Conservation (phyloP, 2,888 invertebrate genomes). For the Trissolcus brochymenae region DNA sequence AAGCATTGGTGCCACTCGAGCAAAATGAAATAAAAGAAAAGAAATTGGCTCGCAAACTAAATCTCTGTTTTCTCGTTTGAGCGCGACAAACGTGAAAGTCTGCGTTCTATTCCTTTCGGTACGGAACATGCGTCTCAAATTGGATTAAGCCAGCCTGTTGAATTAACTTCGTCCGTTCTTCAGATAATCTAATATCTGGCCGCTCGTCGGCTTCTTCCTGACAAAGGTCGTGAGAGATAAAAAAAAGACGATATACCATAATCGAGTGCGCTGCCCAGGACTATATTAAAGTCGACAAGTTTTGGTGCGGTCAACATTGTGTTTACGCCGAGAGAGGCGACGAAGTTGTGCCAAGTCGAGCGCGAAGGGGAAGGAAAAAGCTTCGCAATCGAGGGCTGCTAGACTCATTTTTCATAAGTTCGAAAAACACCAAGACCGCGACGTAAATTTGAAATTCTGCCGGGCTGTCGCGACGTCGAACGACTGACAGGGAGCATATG, state of each 20-base stretch:
- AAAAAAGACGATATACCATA: constrained; percentile 23
- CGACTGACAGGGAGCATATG: constrained; percentile 66
- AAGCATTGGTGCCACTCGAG: constrained; percentile 2
- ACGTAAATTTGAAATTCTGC: constrained; percentile 74
- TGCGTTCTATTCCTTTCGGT: constrained; percentile 29
- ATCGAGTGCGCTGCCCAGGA: constrained; percentile 16
- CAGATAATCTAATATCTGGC: constrained; percentile 52
- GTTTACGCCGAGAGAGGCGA: constrained; percentile 58
- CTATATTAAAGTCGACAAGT: constrained; percentile 54
- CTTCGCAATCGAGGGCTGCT: constrained; percentile 44
- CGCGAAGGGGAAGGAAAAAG: constrained; percentile 30
- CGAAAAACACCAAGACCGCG: constrained; percentile 66
- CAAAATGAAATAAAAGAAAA: constrained; percentile 34
- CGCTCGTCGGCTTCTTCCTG: constrained; percentile 12
- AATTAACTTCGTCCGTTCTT: constrained; percentile 47
- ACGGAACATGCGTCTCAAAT: constrained; percentile 50
- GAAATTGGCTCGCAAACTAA: constrained; percentile 40
- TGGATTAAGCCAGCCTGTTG: constrained; percentile 51
- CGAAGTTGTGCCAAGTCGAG: constrained; percentile 44
- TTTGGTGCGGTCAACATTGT: constrained; percentile 63
- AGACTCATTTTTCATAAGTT: constrained; percentile 74
- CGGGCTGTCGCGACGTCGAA: constrained; percentile 60
- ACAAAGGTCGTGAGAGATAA: constrained; percentile 18
- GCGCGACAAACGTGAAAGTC: constrained; percentile 40
- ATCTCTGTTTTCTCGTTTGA: constrained; percentile 46